Conservation (phyloP, 2,797 vertebrate species). For the Sciaenops ocellatus region DNA sequence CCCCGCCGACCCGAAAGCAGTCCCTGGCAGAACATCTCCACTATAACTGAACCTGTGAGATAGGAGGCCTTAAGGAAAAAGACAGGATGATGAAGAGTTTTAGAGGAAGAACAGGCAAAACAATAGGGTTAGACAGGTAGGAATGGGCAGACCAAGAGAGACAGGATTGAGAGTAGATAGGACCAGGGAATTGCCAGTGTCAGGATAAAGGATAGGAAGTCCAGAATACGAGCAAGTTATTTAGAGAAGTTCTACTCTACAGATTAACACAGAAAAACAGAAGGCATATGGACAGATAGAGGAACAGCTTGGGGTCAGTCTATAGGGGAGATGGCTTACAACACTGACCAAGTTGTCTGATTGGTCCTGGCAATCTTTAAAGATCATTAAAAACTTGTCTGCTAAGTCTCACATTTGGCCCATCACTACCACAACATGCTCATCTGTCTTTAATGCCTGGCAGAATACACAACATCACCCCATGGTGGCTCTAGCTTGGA, state of each 20-base stretch:
- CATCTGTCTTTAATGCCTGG: conserved; percentile 51
- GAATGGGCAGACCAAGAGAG: conserved; percentile 14
- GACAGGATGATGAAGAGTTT: conserved; percentile 17
- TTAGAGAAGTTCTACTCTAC: not conserved
- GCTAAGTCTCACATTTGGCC: conserved; percentile 73
- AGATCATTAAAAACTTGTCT: conserved; percentile 65
- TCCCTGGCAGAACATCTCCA: conserved; percentile 77
- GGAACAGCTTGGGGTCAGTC: conserved; percentile 25
- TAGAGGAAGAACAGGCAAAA: conserved; percentile 26
- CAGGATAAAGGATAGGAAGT: conserved; percentile 6
- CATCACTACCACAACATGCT: conserved; percentile 66
- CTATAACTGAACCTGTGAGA: conserved; percentile 72
- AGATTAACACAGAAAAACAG: conserved; percentile 17
- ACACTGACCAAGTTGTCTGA: conserved; percentile 76
- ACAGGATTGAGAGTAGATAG: conserved; percentile 10
- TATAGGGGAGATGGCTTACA: conserved; percentile 55
- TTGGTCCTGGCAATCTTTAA: conserved; percentile 86
- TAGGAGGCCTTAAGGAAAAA: conserved; percentile 33
- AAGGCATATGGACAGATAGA: conserved; percentile 37
- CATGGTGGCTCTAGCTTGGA: conserved; percentile 64
- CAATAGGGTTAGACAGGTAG: conserved; percentile 8
- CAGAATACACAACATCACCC: conserved; percentile 70
- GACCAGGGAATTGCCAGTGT: conserved; percentile 1
- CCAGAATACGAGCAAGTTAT: conserved; percentile 6
- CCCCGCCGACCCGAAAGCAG: conserved; percentile 47